Percentiles rank a stretch among this genome's conserved stretches.
These are phyloP conservation scores for Sebastes reedi DNA, from an alignment of 2,797 vertebrate species.

Conservation along the genomic window DNA sequence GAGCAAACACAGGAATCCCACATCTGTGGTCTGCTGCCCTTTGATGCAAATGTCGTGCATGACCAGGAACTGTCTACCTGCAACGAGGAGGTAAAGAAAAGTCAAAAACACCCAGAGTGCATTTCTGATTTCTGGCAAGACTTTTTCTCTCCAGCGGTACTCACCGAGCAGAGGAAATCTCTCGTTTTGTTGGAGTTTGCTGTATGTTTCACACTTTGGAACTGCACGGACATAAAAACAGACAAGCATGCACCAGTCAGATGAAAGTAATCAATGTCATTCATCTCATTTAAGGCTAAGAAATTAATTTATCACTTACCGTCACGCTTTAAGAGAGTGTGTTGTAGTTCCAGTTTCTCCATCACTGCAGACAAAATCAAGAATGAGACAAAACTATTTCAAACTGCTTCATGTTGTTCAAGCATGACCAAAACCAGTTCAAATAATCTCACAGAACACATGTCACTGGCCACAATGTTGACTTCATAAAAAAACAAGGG, in stretches of 20 bases:
- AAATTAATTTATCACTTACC: constrained; percentile 31
- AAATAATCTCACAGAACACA: neutral
- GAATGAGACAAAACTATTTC: neutral
- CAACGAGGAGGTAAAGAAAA: neutral
- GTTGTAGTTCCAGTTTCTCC: neutral
- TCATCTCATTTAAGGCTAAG: neutral
- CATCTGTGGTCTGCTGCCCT: rapidly evolving
- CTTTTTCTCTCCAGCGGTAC: neutral
- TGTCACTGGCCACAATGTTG: neutral
- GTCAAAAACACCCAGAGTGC: neutral
- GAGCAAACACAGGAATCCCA: constrained; percentile 66
- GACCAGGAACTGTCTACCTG: constrained; percentile 69
- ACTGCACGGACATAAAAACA: constrained; percentile 39
- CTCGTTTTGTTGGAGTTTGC: constrained; percentile 21
- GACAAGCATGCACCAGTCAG: neutral
- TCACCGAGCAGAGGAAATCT: constrained; percentile 69
- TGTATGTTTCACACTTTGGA: constrained; percentile 21
- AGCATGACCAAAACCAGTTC: neutral
- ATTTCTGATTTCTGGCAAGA: neutral
- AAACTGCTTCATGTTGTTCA: neutral
- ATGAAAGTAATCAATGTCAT: neutral
- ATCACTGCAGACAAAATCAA: constrained; percentile 47
- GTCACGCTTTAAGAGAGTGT: neutral
- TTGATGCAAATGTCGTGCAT: neutral
- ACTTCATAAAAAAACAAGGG: neutral